phyloP scores from a whole-genome alignment of 2,888 invertebrate genomes.

The Coenonympha glycerion region DNA sequence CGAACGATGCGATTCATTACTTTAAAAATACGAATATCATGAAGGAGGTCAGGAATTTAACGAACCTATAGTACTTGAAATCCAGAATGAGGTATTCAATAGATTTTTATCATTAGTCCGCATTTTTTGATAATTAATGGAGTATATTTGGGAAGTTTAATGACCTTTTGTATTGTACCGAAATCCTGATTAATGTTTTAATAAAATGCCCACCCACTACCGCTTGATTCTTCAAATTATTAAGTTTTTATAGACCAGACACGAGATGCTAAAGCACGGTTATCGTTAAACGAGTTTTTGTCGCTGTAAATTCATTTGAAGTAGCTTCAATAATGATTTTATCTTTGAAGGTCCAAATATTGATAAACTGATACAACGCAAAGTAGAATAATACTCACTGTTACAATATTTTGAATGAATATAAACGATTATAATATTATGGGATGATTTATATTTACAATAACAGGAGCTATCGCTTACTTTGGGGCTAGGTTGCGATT shows the following conservation, averaged over 20 bases:
- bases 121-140: too few relatives aligned
- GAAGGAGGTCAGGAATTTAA: conserved; percentile 20
- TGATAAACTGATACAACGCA: conserved; percentile 13
- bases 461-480: too few relatives aligned
- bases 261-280: background rate
- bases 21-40: conserved; percentile 26
- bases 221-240: conserved; percentile 14
- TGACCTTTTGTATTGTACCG: too few relatives aligned
- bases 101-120: conserved; percentile 4
- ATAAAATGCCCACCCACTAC: conserved; percentile 24
- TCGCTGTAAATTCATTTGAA: conserved; percentile 13
- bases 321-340: conserved; percentile 17
- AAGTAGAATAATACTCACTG: conserved; percentile 9
- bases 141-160: too few relatives aligned
- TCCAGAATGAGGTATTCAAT: conserved; percentile 10
- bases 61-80: conserved; percentile 15
- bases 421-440: conserved; percentile 9
- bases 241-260: conserved; percentile 14
- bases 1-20: too few relatives aligned
- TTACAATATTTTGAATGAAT: conserved; percentile 15
- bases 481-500: too few relatives aligned
- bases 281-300: conserved; percentile 18
- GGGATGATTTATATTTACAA: conserved; percentile 6
- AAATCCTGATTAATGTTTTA: conserved; percentile 20
- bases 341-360: conserved; percentile 15